These are phyloP conservation scores for Idris sp. DNA, from an alignment of 1,140 invertebrate genomes.

Conservation along the genomic window DNA sequence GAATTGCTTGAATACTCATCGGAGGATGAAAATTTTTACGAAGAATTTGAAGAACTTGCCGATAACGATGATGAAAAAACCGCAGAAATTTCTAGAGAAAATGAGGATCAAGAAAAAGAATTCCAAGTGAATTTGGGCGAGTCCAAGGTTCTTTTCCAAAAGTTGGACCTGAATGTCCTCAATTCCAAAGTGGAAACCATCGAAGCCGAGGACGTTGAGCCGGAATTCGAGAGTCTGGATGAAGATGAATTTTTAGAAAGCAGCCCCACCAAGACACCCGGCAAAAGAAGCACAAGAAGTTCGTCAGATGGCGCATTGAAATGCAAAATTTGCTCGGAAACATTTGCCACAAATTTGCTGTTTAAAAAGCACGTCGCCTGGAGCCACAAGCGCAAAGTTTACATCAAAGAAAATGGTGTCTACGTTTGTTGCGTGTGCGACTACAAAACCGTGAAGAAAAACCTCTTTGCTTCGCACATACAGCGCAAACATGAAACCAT, in stretches of 20 bases:
- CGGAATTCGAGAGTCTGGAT: background rate
- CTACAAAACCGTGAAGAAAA: conserved; percentile 71
- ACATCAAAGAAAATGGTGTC: conserved; percentile 69
- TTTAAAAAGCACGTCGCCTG: conserved; percentile 75
- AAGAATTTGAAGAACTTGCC: conserved; percentile 32
- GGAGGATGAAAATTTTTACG: conserved; percentile 17
- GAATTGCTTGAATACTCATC: conserved; percentile 12
- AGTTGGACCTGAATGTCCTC: conserved; percentile 56
- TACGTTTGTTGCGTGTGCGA: conserved; percentile 75
- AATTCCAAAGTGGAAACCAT: conserved; percentile 46
- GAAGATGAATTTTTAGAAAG: no score
- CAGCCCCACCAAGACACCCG: no score
- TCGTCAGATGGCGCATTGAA: conserved; percentile 53
- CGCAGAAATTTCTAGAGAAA: conserved; percentile 65
- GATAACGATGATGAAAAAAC: conserved; percentile 22
- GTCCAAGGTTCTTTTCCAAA: conserved; percentile 65
- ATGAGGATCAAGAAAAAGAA: no score
- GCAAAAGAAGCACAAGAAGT: no score
- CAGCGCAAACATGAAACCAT: conserved; percentile 73
- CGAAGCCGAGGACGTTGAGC: conserved; percentile 18
- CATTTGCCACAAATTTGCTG: conserved; percentile 65
- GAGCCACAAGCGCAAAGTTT: conserved; percentile 74
- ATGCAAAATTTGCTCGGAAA: conserved; percentile 73
- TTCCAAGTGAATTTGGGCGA: conserved; percentile 69
- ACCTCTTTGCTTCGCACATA: conserved; percentile 68